A percentile compares a stretch with the other conserved stretches of the same genome.
Conservation (phyloP, 1,140 invertebrate genomes). For the Cyrtorhinus lividipennis region DNA sequence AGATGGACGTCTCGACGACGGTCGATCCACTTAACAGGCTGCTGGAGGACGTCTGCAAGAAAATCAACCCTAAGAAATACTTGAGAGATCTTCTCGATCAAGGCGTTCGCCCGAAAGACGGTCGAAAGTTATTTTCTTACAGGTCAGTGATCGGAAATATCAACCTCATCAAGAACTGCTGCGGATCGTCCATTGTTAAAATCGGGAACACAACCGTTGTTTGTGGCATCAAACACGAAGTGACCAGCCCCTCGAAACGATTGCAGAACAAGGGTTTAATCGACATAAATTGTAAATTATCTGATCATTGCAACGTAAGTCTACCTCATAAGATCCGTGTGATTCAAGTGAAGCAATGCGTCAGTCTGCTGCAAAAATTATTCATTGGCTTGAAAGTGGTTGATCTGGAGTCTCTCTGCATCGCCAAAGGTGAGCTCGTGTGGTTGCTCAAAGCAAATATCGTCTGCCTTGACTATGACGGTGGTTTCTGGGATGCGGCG, state of each 20-base stretch:
- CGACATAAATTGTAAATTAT: constrained; percentile 43
- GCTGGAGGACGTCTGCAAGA: constrained; percentile 15
- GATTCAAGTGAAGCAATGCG: constrained; percentile 32
- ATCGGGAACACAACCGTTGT: constrained; percentile 55
- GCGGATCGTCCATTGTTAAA: constrained; percentile 55
- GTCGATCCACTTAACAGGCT: too few species aligned
- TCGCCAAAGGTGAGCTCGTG: constrained; percentile 53
- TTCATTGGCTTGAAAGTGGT: constrained; percentile 51
- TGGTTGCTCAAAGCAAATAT: constrained; percentile 72
- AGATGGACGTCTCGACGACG: too few species aligned
- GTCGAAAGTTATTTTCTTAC: constrained; percentile 31
- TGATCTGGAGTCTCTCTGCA: constrained; percentile 50
- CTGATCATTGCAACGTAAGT: constrained; percentile 6
- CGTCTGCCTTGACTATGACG: constrained; percentile 67
- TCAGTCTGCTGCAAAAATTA: constrained; percentile 51
- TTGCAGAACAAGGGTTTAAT: constrained; percentile 51
- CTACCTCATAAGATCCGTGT: constrained; percentile 3
- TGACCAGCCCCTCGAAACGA: constrained; percentile 45
- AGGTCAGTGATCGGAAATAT: constrained; percentile 41
- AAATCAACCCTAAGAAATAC: constrained; percentile 13
- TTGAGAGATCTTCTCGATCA: constrained; percentile 30
- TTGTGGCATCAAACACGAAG: constrained; percentile 63
- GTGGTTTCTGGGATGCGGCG: constrained; percentile 61
- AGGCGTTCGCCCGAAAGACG: constrained; percentile 40
- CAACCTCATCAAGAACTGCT: constrained; percentile 48